phyloP scores from a whole-genome alignment of 2,797 vertebrate species.

The Megaceryle alcyon region DNA sequence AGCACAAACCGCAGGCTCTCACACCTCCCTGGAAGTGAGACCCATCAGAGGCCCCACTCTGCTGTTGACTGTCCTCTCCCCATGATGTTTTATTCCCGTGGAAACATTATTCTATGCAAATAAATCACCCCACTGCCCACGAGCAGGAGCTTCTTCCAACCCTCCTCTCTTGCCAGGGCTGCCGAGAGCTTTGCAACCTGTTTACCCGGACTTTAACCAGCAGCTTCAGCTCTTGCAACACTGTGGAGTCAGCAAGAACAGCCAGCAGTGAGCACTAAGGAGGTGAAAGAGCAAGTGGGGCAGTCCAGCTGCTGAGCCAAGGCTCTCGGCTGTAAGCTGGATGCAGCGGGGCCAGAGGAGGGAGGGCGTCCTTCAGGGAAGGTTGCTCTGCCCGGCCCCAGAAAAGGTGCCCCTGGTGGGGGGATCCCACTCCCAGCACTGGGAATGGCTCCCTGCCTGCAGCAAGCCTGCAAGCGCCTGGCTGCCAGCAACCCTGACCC shows the following conservation, averaged over 20 bases:
- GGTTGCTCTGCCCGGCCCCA: background rate
- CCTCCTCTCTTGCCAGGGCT: background rate
- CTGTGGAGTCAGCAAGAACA: background rate
- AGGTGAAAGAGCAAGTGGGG: slow-evolving; percentile 14
- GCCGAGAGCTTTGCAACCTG: slow-evolving; percentile 4
- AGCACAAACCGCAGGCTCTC: background rate
- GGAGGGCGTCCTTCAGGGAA: background rate
- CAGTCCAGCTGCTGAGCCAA: background rate
- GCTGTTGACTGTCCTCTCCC: background rate
- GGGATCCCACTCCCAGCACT: background rate
- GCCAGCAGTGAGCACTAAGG: background rate
- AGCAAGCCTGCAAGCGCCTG: background rate
- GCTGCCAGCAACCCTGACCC: background rate
- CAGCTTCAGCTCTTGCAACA: slow-evolving; percentile 51
- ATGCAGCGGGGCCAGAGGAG: background rate
- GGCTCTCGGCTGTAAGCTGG: background rate
- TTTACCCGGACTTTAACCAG: slow-evolving; percentile 59
- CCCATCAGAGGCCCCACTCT: background rate
- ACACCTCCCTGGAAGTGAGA: background rate
- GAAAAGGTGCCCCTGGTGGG: background rate
- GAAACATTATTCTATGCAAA: background rate
- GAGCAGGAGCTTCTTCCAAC: background rate
- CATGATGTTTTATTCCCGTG: background rate
- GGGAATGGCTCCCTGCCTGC: background rate
- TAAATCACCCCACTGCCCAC: background rate